Evolutionary conservation across 2,113 vertebrate species (phyloP), one percentile per base, ranked within the genome.

Genomic region (Burhinus bistriatus): DNA sequence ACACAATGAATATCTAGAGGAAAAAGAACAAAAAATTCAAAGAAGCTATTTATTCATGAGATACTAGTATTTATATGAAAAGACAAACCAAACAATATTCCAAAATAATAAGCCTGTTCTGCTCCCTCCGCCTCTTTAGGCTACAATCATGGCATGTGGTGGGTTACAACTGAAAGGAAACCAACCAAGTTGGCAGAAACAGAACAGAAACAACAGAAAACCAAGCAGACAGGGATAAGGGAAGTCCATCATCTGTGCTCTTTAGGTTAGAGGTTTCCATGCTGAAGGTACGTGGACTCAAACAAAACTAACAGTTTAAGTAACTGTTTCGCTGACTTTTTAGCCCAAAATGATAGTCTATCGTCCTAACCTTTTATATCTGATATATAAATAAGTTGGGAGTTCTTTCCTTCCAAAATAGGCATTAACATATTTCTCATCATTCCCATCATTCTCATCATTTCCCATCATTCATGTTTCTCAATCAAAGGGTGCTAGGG

Each of bases 221-320:
- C 4, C 21, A 73, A 38, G 17, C 2, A 65, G 22, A 14, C 2
- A 11, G 3, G 27, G 45, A 29, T 42, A 45, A 73, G 15, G 9
- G 36, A 85, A n/a, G 9, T 25, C 55, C 9, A 32, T 34, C 1
- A 13, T 65, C 61, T 66, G 30, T 0, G 0, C 11, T 40, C 47
- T 75, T 76, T 34, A 47, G 14, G 4, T 30, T 68, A 64, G 68
- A 72, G 11, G 8, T 83, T 83, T 87, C 45, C 40, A 17, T 21
- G 25, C 1, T 54, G 38, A 61, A 90, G 27, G 25, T 61, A 32
- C 16, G 25, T 0, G 4, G 12, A 25, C 0, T 7, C 54, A 88
- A 96, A 88, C 15, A 72, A 78, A 40, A 11, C 25, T 62, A 27
- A 14, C 16, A 71, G 49, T 73, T 87, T 78, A 73, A 73, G 5